A percentile compares a stretch with the other conserved stretches of the same genome.
Evolutionary conservation across 2,797 vertebrate genomes (phyloP).

Genomic region (Phrynocephalus guinanensis): DNA sequence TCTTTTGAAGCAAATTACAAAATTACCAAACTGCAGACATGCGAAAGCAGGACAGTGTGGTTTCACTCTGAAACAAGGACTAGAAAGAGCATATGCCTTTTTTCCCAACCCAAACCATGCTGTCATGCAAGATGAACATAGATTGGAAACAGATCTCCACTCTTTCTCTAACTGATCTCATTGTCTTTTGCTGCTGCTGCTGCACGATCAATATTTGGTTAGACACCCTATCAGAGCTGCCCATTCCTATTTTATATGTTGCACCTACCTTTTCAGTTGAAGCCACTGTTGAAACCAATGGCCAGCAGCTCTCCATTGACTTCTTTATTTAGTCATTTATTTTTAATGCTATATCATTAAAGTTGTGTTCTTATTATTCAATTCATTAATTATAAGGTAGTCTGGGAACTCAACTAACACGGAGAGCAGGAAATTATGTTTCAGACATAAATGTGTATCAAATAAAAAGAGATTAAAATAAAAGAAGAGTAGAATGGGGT

Average conservation of each 20-base stretch:
- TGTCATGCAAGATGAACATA: neutral
- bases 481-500: neutral
- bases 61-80: neutral
- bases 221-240: neutral
- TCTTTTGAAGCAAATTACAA: neutral
- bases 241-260: neutral
- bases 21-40: neutral
- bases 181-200: neutral
- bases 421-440: neutral
- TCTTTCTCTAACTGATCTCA: neutral
- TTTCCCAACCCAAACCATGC: neutral
- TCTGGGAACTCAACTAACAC: neutral
- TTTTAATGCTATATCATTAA: neutral
- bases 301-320: no score
- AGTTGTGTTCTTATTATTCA: neutral
- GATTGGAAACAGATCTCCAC: neutral
- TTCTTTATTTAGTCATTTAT: neutral
- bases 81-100: neutral
- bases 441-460: neutral
- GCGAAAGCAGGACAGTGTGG: neutral
- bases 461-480: neutral
- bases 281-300: neutral
- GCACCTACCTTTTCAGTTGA: neutral
- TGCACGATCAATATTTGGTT: neutral
- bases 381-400: neutral